Base-by-base conservation (phyloP, 2,888 invertebrate species). In the Holacanthella duospinosa region DNA sequence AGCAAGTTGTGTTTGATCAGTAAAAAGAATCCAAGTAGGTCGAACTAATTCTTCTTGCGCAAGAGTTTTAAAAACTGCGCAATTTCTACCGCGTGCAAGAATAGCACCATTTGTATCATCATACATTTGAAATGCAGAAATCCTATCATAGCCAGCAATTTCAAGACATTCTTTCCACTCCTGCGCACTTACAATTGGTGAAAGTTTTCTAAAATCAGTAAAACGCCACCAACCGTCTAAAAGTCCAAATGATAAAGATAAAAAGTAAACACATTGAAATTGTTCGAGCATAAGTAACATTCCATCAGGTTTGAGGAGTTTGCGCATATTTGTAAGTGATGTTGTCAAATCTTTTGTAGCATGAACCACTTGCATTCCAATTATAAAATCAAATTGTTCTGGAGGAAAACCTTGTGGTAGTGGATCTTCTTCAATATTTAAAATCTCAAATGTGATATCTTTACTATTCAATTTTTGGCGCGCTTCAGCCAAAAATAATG, bases 381-480 rank as follows among this genome's bases (percentile, higher is more conserved):
- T 21, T 3, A 63, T 55, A 4, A 63, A 26, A 29, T 68, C 68
- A 43, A 57, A 68, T 4, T 62, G 59, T 21, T 54, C 59, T 4
- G 68, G 68, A 16, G 57, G 29, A 28, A 66, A 68, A 25, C 67
- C 68, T 26, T 68, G 68, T 1, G 44, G 1, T 54, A 64, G n/a
- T 1, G 68, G 68, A 56, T 68, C 68, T 1, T 65, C 57, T 27
- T 68, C 68, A 28, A 67, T 54, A 27, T 68, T 64, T 16, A 68
- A 25, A 12, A 54, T 54, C 43, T 58, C 61, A 48, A 54, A 67
- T 2, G 63, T 58, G 6, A 67, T 55, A 16, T 56, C 53, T 54
- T 63, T 59, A n/a, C 3, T 16, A 21, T 25, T 28, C 43, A 64
- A 65, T 36, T 59, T 43, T 19, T 62, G 29, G n/a, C 63, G 60